phyloP scores from a whole-genome alignment of 35 echinoderm and acorn worm genomes.

The Lytechinus variegatus region DNA sequence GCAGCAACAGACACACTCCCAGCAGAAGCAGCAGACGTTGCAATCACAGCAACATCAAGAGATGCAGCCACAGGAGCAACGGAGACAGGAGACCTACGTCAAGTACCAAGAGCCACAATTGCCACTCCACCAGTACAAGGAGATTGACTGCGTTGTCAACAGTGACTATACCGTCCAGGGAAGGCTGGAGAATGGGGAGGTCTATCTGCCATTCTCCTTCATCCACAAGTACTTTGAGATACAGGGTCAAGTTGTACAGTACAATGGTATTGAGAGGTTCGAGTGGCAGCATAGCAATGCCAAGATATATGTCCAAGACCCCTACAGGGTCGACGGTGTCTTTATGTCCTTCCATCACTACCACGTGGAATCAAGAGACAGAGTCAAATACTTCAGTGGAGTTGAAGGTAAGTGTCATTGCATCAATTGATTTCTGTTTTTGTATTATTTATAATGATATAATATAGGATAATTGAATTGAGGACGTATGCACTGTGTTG shows the following conservation, averaged over 20 bases:
- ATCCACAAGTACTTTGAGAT: conserved; percentile 98
- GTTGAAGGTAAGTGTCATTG: conserved; percentile 79
- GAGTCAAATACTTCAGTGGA: conserved; percentile 94
- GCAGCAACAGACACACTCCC: background rate
- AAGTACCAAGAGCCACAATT: conserved; percentile 27
- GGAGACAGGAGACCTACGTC: background rate
- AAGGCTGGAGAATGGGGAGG: conserved; percentile 81
- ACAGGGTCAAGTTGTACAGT: conserved; percentile 84
- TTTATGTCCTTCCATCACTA: conserved; percentile 99
- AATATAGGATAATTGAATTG: no score
- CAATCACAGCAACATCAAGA: background rate
- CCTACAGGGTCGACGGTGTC: conserved; percentile 73
- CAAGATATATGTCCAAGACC: conserved; percentile 72
- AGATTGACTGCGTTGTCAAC: conserved; percentile 97
- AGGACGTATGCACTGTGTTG: no score
- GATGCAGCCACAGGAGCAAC: conserved; percentile 16
- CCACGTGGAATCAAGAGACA: conserved; percentile 85
- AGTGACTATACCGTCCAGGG: conserved; percentile 86
- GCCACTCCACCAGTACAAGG: conserved; percentile 66
- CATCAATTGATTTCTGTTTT: background rate
- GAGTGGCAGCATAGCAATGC: conserved; percentile 99
- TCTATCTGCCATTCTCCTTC: conserved; percentile 91
- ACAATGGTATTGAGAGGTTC: conserved; percentile 91
- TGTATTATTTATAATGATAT: no score
- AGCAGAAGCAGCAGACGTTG: background rate